Evolutionary conservation across 2,888 invertebrate genomes (phyloP).

Genomic region (Eupithecia exiguata): DNA sequence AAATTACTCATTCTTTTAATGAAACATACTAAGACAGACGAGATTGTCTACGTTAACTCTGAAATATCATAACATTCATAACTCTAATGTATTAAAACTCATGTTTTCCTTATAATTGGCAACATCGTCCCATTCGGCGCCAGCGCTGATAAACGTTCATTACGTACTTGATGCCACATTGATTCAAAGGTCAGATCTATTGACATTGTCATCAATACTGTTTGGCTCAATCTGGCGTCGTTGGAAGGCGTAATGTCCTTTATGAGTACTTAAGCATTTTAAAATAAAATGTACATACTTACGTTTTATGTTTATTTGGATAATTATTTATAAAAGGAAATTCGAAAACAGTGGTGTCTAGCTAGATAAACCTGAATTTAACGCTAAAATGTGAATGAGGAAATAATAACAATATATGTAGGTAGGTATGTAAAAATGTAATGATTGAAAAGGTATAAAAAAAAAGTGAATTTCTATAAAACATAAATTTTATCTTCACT

Average conservation of each 20-base stretch:
- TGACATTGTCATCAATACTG: conserved; percentile 77
- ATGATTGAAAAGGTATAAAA: too few species aligned
- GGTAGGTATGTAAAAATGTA: too few species aligned
- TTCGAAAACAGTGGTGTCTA: not conserved
- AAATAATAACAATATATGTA: too few species aligned
- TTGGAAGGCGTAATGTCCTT: conserved; percentile 19
- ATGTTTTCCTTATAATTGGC: not conserved
- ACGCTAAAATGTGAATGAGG: not conserved
- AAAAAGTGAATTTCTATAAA: not conserved
- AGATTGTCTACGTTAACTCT: not conserved
- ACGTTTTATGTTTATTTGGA: not conserved
- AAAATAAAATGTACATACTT: not conserved
- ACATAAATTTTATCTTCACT: not conserved
- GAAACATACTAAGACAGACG: not conserved
- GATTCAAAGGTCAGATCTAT: conserved; percentile 78
- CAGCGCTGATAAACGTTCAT: conserved; percentile 57
- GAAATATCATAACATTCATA: not conserved
- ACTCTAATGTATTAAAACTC: not conserved
- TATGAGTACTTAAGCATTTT: conserved; percentile 37
- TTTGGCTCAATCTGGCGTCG: conserved; percentile 59
- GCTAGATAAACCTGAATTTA: not conserved
- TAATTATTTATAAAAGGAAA: not conserved
- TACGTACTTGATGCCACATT: conserved; percentile 58
- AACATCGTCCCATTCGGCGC: conserved; percentile 16
- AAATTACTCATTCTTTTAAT: too few species aligned